These are phyloP conservation scores for Odontothrips loti DNA, from an alignment of 2,888 invertebrate genomes.

Conservation along the genomic window DNA sequence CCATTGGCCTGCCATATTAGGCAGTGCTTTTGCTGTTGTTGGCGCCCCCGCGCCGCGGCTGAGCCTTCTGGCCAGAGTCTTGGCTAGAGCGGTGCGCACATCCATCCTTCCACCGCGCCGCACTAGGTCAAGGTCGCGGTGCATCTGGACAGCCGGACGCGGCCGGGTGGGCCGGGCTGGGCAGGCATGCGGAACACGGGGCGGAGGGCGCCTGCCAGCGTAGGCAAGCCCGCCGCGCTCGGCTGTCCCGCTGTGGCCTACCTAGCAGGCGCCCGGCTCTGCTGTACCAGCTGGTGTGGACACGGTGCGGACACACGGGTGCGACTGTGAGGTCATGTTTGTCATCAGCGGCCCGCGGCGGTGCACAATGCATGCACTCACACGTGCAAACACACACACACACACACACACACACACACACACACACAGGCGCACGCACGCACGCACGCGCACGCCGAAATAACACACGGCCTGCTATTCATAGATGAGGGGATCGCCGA, in stretches of 20 bases:
- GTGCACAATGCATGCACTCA: neutral
- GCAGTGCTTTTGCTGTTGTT: neutral
- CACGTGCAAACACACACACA: neutral
- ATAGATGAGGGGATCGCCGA: neutral
- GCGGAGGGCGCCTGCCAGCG: neutral
- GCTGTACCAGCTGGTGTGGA: no score
- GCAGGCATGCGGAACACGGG: neutral
- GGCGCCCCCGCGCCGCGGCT: neutral
- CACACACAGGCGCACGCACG: neutral
- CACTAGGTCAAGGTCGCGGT: conserved; percentile 13
- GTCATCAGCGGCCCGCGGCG: neutral
- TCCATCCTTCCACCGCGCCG: neutral
- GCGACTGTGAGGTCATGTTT: neutral
- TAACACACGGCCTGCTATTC: neutral
- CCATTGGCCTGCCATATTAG: conserved; percentile 4
- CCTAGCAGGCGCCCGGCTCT: neutral
- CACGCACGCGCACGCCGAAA: neutral
- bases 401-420: neutral
- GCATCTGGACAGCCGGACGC: neutral
- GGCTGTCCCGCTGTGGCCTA: neutral
- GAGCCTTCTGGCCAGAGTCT: neutral
- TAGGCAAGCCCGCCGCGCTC: neutral
- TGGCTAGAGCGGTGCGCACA: neutral
- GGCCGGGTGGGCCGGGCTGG: neutral
- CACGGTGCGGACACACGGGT: no score